Evolutionary conservation across 2,113 vertebrate genomes (phyloP).

Genomic region (Suricata suricatta): DNA sequence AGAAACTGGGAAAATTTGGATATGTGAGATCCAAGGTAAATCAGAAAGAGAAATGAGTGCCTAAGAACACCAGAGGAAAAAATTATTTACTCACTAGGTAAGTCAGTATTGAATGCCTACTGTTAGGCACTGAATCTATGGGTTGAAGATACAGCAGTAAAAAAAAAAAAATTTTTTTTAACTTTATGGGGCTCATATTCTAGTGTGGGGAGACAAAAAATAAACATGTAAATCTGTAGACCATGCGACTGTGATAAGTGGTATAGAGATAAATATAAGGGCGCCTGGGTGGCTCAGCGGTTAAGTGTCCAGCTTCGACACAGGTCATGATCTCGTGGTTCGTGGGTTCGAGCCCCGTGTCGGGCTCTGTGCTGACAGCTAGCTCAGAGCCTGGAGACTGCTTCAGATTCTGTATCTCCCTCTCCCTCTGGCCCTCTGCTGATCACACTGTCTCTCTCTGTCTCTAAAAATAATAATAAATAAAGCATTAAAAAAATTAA

Average conservation of each 20-base stretch:
- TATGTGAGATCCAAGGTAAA: not conserved
- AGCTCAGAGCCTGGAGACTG: too few relatives aligned
- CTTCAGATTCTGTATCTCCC: too few relatives aligned
- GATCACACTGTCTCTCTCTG: too few relatives aligned
- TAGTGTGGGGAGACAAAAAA: not conserved
- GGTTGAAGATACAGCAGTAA: not conserved
- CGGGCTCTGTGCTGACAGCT: too few relatives aligned
- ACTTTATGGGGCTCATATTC: not conserved
- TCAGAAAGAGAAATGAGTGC: not conserved
- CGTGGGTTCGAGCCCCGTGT: too few relatives aligned
- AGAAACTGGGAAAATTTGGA: not conserved
- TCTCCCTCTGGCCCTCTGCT: too few relatives aligned
- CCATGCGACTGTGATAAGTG: not conserved
- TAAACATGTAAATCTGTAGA: not conserved
- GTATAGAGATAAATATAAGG: not conserved
- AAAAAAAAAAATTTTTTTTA: not conserved
- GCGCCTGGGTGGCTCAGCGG: too few relatives aligned
- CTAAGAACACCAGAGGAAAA: not conserved
- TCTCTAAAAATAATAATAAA: too few relatives aligned
- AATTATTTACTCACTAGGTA: not conserved
- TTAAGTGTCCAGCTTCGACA: too few relatives aligned
- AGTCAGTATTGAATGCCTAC: not conserved
- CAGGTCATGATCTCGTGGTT: too few relatives aligned
- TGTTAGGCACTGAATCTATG: not conserved
- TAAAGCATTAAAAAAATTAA: too few relatives aligned